Evolutionary conservation across 1,140 invertebrate species (phyloP).

Genomic region (Zaprionus nigranus): DNA sequence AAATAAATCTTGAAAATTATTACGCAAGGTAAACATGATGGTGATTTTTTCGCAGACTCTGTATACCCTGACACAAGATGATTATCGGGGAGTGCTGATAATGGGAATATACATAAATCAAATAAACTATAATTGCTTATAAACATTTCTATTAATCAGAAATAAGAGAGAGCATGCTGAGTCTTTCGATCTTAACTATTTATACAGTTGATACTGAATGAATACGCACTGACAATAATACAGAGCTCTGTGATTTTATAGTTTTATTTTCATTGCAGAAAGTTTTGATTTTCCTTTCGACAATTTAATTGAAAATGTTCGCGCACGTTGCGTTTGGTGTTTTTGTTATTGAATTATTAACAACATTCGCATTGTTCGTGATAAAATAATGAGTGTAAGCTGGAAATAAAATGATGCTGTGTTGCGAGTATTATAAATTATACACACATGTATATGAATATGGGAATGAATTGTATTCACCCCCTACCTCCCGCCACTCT

Average conservation of each 20-base stretch:
- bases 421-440: conserved; percentile 22
- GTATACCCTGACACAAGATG: neutral
- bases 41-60: conserved; percentile 18
- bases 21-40: conserved; percentile 64
- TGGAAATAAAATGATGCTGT: conserved; percentile 70
- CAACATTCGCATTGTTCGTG: conserved; percentile 60
- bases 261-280: conserved; percentile 1
- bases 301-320: conserved; percentile 56
- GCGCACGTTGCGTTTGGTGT: conserved; percentile 44
- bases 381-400: conserved; percentile 67
- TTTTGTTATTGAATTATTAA: conserved; percentile 70
- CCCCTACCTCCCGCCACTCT: neutral
- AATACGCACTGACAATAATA: neutral
- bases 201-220: no score
- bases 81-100: neutral
- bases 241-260: neutral
- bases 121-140: neutral
- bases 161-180: no score
- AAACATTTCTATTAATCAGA: neutral
- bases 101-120: neutral
- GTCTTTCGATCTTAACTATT: no score
- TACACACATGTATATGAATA: conserved; percentile 11
- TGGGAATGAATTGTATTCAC: conserved; percentile 21
- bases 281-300: conserved; percentile 40
- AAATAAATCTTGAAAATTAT: conserved; percentile 64